Percentiles rank a stretch among this genome's conserved stretches.
Conservation (phyloP, 2,113 vertebrate species). For the Chrysochloris asiatica region DNA sequence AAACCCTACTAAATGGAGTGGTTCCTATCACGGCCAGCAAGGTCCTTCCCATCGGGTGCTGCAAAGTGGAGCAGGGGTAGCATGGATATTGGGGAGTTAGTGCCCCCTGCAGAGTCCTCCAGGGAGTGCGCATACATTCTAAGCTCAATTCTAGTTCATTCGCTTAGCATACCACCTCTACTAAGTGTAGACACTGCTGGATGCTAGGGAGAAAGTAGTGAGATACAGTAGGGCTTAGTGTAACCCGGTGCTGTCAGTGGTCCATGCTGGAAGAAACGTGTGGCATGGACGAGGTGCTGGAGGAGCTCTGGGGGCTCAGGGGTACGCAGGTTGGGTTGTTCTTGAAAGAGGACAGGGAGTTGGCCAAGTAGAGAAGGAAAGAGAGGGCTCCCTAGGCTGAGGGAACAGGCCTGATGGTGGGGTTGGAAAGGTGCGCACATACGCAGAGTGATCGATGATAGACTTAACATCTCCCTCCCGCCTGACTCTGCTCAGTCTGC, state of each 20-base stretch:
- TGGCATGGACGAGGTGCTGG: fast-evolving
- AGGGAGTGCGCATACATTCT: fast-evolving
- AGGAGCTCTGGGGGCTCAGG: not conserved
- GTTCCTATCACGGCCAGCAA: not conserved
- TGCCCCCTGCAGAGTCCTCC: not conserved
- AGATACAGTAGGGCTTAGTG: not conserved
- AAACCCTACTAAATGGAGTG: not conserved
- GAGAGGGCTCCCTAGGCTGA: not conserved
- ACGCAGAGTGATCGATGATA: fast-evolving
- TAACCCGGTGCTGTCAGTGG: fast-evolving
- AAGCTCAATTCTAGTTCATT: not conserved
- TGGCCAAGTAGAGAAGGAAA: too few species aligned
- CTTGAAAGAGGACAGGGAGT: too few species aligned
- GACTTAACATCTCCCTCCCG: not conserved
- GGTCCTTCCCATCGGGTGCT: fast-evolving
- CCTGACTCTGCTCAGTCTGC: not conserved
- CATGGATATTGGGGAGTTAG: not conserved
- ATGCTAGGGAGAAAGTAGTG: not conserved
- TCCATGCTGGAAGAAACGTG: not conserved
- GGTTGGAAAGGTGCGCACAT: not conserved
- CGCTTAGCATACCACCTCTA: fast-evolving
- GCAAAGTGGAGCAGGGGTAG: not conserved
- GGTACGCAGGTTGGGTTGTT: not conserved
- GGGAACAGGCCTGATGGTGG: not conserved
- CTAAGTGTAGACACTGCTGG: not conserved